Conservation (phyloP, 1,140 invertebrate genomes). For the Platorchestia sp. region DNA sequence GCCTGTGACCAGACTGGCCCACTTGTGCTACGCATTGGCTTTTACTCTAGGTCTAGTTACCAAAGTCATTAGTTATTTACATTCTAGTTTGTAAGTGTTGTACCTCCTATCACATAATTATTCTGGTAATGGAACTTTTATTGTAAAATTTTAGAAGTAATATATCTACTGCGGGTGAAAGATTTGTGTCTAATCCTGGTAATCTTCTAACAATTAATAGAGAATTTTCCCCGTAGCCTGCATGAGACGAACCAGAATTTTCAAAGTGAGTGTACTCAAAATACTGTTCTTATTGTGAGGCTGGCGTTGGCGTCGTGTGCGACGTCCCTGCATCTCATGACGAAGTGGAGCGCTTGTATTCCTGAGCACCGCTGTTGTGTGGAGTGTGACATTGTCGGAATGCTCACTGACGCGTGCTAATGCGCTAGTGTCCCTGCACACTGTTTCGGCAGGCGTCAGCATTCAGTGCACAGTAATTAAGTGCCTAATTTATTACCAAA, state of each 20-base stretch:
- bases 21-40: no score
- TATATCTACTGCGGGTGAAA: not conserved
- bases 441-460: no score
- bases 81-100: not conserved
- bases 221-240: not conserved
- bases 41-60: not conserved
- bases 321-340: not conserved
- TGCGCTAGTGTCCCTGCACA: no score
- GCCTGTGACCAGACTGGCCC: not conserved
- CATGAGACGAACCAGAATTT: not conserved
- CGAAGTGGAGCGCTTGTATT: not conserved
- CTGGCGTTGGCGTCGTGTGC: not conserved
- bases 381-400: not conserved
- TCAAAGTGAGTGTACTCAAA: no score
- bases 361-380: not conserved
- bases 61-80: not conserved
- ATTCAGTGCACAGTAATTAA: no score
- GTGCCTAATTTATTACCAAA: no score
- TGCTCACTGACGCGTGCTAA: not conserved
- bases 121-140: not conserved
- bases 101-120: not conserved
- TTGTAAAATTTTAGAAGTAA: not conserved
- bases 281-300: not conserved
- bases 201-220: not conserved
- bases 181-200: not conserved